Evolutionary conservation across 2,797 vertebrate species (phyloP).

Genomic region (Loriculus beryllinus): DNA sequence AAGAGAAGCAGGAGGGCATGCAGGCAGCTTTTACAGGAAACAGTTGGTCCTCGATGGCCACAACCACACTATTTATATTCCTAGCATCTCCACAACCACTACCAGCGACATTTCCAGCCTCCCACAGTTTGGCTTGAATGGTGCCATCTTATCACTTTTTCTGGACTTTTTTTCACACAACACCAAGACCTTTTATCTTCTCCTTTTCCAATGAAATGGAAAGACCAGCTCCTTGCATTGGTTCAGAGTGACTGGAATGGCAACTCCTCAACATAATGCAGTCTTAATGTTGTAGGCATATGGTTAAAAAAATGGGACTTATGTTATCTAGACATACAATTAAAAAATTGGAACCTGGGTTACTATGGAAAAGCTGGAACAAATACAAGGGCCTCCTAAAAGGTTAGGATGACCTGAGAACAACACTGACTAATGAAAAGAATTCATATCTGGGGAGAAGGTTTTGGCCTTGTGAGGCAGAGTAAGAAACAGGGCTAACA

Average conservation of each 20-base stretch:
- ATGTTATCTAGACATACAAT: background rate
- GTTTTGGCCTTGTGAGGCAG: background rate
- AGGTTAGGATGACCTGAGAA: background rate
- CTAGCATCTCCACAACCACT: background rate
- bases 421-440: background rate
- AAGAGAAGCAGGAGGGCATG: background rate
- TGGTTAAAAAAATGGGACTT: background rate
- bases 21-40: background rate
- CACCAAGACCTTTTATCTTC: background rate
- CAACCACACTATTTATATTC: background rate
- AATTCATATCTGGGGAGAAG: background rate
- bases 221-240: background rate
- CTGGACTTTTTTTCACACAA: background rate
- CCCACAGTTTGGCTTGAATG: background rate
- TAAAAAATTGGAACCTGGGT: background rate
- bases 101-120: background rate
- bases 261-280: background rate
- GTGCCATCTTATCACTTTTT: background rate
- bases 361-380: background rate
- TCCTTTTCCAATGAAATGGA: background rate
- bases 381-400: background rate
- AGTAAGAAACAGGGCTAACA: background rate
- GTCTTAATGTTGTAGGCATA: background rate
- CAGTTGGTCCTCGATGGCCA: background rate
- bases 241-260: background rate